Base-by-base conservation (phyloP, 2,113 vertebrate genomes). In the Chrysemys picta region DNA sequence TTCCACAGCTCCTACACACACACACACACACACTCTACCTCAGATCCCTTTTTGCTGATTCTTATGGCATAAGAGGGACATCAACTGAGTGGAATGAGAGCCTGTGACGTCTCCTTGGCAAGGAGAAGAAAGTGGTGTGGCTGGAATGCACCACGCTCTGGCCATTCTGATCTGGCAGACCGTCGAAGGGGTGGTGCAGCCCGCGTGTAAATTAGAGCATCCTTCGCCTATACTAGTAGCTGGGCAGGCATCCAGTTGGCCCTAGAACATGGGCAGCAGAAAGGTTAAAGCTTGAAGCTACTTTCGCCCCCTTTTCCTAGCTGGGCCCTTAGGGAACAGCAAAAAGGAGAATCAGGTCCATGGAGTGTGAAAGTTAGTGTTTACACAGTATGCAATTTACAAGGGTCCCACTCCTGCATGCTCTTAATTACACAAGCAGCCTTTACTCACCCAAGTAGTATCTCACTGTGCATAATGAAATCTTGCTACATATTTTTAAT, bases 301-400 rank as follows among this genome's bases (percentile, higher is more conserved):
- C 59, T 14, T 62, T 62, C 31, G 59, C 29, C 31, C 53, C n/a
- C 1, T 85, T 79, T 72, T 72, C 25, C 38, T 83, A 86, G 56
- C 52, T 89, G 42, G 59, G 35, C 91, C 87, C 89, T 93, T 54
- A 90, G 84, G 91, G 82, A 94, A 85, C 22, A 93, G 12, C 27
- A 14, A 59, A 59, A 62, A 91, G 24, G 57, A 92, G 87, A 95
- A 90, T 38, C 50, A 50, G 54, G 49, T 53, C 10, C 78, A 24
- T 45, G 85, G 93, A 95, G 35, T 31, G 42, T 93, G 88, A 84
- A 96, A 96, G 91, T 94, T 96, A 89, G 94, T 96, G 91, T 96
- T 91, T 14, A 62, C 29, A 35, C 14, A 31, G 29, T 62, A 35
- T 62, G 27, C 59, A 62, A 8, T 31, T 62, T 62, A 62, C 59